Evolutionary conservation across 2,113 vertebrate genomes (phyloP), one percentile per base, ranked within the genome.

Genomic region (Festucalex cinctus): DNA sequence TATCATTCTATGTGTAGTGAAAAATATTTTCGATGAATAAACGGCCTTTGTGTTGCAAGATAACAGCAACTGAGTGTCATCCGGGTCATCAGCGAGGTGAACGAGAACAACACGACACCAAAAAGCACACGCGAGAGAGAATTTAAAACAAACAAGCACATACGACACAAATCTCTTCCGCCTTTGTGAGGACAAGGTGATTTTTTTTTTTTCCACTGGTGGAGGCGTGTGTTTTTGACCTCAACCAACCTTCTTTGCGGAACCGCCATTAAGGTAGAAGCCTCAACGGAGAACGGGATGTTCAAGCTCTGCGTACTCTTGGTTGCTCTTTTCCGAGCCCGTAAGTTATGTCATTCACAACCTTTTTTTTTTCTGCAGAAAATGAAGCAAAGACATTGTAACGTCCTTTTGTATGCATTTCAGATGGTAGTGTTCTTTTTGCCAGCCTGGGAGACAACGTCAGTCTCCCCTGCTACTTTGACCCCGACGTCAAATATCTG

Each of bases 401-500:
- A 65, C 16, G 48, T 32, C 1, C 51, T 9, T 65, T 26, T 35
- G 9, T 67, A 6, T 73, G 61, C 70, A 24, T 74, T 81, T 65
- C 73, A 84, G 84, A 70, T 37, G 32, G 60, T 2, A 59, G 59
- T 2, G 5, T 83, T 43, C 39, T 77, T 9, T 75, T 75, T 0
- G 22, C 57, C 20, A 24, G 59, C 54, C 32, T 16, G 5, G 83
- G 83, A 46, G 75, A 79, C 10, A 46, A 76, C 14, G 79, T 87
- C 65, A 73, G 66, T 65, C 32, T 87, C 2, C 53, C 35, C 1
- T 86, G 87, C 56, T 41, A 63, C 71, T 68, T 75, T 41, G 9
- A 14, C 13, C 13, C 44, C 17, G 5, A 4, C 0, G 35, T 24
- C 16, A 68, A 16, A 22, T 5, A 83, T 20, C 51, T 83, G 39